phyloP scores from a whole-genome alignment of 2,888 invertebrate species.

The Scrobipalpa atriplicella region DNA sequence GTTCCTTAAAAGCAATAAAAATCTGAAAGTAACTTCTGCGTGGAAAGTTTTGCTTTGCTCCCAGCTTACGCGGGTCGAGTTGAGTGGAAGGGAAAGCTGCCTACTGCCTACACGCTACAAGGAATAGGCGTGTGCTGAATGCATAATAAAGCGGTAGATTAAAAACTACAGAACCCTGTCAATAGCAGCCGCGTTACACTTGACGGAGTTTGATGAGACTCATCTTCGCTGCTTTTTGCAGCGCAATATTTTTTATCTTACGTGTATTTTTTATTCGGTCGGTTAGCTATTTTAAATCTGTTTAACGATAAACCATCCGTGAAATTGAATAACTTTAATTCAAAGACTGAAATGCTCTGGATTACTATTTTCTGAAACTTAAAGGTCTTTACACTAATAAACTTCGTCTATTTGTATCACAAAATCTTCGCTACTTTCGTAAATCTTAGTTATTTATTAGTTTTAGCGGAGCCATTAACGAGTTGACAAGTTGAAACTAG shows the following conservation, averaged over 20 bases:
- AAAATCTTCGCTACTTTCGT: not conserved
- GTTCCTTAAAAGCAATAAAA: conserved; percentile 79
- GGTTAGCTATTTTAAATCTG: not conserved
- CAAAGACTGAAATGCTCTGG: not conserved
- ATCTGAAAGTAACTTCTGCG: conserved; percentile 76
- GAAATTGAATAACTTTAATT: not conserved
- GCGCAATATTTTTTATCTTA: not conserved
- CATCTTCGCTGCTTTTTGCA: conserved; percentile 7
- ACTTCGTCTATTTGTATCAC: not conserved
- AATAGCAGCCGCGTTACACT: conserved; percentile 58
- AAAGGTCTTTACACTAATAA: not conserved
- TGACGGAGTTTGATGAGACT: conserved; percentile 36
- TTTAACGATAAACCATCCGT: not conserved
- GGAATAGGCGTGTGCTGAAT: conserved; percentile 80
- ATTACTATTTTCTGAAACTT: not conserved
- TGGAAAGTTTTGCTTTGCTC: conserved; percentile 74
- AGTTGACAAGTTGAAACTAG: not conserved
- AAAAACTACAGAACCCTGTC: conserved; percentile 80
- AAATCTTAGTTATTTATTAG: not conserved
- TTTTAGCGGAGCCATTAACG: not conserved
- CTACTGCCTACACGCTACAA: conserved; percentile 57
- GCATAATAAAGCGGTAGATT: conserved; percentile 79
- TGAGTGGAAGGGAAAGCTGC: conserved; percentile 67
- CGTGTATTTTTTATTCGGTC: not conserved
- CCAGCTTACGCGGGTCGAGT: conserved; percentile 63